Evolutionary conservation across 2,888 invertebrate species (phyloP).

Genomic region (Creontiades dilutus): DNA sequence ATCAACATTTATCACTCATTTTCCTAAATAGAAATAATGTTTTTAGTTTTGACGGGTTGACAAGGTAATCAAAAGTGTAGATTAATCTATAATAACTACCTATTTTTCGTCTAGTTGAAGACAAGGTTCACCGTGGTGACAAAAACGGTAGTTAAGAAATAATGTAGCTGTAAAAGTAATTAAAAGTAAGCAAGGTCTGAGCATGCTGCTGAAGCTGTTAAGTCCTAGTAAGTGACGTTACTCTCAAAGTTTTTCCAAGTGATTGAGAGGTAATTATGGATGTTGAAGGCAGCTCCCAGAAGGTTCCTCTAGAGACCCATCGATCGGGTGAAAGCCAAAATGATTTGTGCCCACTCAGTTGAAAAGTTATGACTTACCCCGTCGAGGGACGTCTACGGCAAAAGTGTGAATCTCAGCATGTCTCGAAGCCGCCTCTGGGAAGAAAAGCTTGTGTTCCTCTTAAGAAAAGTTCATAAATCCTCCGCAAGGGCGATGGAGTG

Average conservation of each 20-base stretch:
- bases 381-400: conserved; percentile 44
- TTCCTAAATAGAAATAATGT: too few species aligned
- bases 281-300: conserved; percentile 23
- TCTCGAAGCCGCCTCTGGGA: conserved; percentile 28
- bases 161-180: not conserved
- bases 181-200: not conserved
- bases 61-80: too few species aligned
- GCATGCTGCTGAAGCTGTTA: not conserved
- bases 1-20: too few species aligned
- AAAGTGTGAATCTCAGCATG: conserved; percentile 63
- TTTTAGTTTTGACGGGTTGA: too few species aligned
- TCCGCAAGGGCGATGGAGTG: conserved; percentile 14
- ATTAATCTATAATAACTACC: too few species aligned
- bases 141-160: too few species aligned
- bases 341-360: conserved; percentile 53
- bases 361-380: conserved; percentile 49
- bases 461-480: conserved; percentile 64
- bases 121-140: too few species aligned
- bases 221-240: conserved; percentile 12
- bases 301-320: not conserved
- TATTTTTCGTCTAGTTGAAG: too few species aligned
- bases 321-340: conserved; percentile 36
- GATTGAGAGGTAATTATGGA: conserved; percentile 28
- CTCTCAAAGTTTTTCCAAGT: conserved; percentile 7
- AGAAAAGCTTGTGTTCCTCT: conserved; percentile 55